Conservation (phyloP, 2,113 vertebrate genomes). For the Brachirus orientalis region DNA sequence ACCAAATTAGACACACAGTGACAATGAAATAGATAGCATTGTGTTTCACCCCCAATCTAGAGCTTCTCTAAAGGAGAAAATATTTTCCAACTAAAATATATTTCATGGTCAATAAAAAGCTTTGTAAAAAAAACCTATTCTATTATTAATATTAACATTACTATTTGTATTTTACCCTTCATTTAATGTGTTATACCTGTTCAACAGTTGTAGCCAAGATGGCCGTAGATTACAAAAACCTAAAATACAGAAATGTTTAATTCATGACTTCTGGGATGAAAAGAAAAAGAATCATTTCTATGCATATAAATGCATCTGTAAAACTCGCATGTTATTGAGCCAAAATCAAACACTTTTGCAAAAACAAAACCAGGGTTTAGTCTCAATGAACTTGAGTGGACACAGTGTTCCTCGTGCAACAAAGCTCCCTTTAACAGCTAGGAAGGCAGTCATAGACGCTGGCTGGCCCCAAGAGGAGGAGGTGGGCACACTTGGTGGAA, state of each 20-base stretch:
- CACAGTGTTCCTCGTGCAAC: slow-evolving; percentile 54
- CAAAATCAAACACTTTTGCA: slow-evolving; percentile 5
- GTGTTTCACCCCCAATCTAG: background rate
- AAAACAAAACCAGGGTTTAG: too few relatives aligned
- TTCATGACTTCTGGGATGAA: too few relatives aligned
- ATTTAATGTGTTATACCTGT: background rate
- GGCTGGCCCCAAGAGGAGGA: slow-evolving; percentile 50
- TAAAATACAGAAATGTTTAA: too few relatives aligned
- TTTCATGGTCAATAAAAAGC: background rate
- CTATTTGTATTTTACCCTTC: too few relatives aligned
- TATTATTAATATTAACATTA: too few relatives aligned
- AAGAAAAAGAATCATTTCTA: too few relatives aligned
- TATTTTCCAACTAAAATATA: background rate
- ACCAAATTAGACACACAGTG: background rate
- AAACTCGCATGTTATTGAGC: too few relatives aligned
- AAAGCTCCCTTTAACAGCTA: slow-evolving; percentile 46
- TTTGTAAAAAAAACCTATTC: background rate
- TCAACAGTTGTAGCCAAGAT: background rate
- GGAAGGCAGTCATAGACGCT: slow-evolving; percentile 48
- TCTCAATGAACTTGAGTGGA: slow-evolving; percentile 45
- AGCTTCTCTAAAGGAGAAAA: too few relatives aligned
- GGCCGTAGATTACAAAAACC: too few relatives aligned
- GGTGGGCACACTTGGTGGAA: slow-evolving; percentile 12
- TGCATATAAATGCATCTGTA: too few relatives aligned
- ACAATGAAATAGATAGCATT: background rate